Evolutionary conservation across 2,888 invertebrate genomes (phyloP), one percentile per base, ranked within the genome.

Genomic region (Metopia argyrocephala): DNA sequence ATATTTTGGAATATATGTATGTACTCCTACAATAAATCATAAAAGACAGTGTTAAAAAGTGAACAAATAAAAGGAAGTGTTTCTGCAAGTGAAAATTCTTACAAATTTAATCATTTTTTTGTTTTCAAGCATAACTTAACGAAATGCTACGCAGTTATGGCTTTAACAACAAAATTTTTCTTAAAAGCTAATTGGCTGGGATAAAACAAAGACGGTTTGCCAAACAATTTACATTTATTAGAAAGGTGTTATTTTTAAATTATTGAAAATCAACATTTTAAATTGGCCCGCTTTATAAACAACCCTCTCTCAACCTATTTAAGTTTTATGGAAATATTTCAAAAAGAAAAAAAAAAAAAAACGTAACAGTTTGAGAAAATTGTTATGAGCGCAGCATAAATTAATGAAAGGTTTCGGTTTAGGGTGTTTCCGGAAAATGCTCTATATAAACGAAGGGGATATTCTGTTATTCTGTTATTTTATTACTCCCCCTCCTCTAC

Each of bases 241-340:
- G 46, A 78, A 78, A 78, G 64, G 74, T 81, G 78, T 81, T 81
- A 52, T 81, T 78, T 81, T 78, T 74, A 78, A 78, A 61, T 78
- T 81, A 81, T 78, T 81, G 78, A 81, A 81, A 75, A 81, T 20
- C 70, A 74, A 81, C 81, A 81, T 59, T 78, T 66, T 59, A 75
- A 46, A 57, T 62, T 56, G 31, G 38, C 38, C 38, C 38, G 31
- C 56, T 28, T 25, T 25, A 0, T 5, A 50, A 65, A 52, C 5
- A 48, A 9, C 31, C 54, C 79, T 61, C 7, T 28, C 56, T 57
- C 21, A n/a, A 5, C 21, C 3, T n/a, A 18, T 31, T 21, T 23
- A 31, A 38, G 20, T 52, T 21, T 27, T 4, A 1, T 15, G 27
- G 15, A 6, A 9, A 4, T n/a, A 76, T 61, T 69, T 31, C 25